These are phyloP conservation scores for Picus viridis DNA, from an alignment of 2,797 vertebrate species.

Conservation along the genomic window DNA sequence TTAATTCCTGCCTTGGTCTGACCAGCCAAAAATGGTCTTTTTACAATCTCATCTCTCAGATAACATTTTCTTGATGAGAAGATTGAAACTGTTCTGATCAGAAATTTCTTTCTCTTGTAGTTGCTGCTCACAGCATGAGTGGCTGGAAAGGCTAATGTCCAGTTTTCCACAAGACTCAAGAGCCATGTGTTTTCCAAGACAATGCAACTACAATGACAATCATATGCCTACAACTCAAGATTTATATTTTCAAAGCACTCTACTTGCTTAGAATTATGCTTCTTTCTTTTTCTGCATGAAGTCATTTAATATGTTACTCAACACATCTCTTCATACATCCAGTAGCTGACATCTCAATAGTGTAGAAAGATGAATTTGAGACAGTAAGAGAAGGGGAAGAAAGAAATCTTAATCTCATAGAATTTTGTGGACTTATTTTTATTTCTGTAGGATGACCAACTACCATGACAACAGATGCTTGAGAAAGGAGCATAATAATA, in stretches of 20 bases:
- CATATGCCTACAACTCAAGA: not conserved
- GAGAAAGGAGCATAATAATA: not conserved
- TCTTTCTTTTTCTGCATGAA: not conserved
- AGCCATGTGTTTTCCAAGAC: not conserved
- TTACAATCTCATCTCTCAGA: not conserved
- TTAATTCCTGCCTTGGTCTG: not conserved
- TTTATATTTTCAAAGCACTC: not conserved
- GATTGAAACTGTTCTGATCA: not conserved
- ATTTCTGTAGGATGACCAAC: not conserved
- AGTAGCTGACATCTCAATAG: not conserved
- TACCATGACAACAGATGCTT: not conserved
- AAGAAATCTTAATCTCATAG: not conserved
- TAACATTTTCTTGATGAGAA: not conserved
- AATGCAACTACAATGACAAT: not conserved
- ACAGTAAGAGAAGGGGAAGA: not conserved
- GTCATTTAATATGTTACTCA: not conserved
- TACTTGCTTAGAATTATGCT: not conserved
- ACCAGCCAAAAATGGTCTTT: not conserved
- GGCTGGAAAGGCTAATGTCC: rapidly evolving
- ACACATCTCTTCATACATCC: not conserved
- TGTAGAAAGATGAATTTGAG: not conserved
- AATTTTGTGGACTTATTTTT: not conserved
- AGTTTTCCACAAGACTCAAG: not conserved
- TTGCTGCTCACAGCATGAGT: not conserved
- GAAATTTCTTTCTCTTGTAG: not conserved